phyloP scores from a whole-genome alignment of 2,113 vertebrate species.

The Antechinus stuartii region DNA sequence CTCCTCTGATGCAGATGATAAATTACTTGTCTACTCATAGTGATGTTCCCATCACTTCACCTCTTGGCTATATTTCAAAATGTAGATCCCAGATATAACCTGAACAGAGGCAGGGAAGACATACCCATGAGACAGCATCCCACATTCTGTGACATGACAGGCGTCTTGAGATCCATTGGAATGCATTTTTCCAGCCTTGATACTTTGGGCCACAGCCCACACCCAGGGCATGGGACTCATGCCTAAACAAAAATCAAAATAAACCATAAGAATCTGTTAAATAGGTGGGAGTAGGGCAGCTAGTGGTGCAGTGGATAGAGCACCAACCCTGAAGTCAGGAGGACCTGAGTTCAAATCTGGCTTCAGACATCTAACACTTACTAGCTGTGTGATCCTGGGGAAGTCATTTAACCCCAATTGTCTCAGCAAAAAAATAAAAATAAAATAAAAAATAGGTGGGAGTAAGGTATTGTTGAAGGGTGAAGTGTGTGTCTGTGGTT shows the following conservation, averaged over 20 bases:
- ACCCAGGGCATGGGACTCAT: constrained; percentile 25
- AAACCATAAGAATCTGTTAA: constrained; percentile 36
- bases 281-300: not conserved
- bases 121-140: constrained; percentile 79
- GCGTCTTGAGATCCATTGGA: constrained; percentile 67
- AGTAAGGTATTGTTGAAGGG: not conserved
- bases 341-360: no score
- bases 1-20: not conserved
- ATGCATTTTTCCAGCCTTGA: constrained; percentile 71
- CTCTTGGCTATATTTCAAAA: constrained; percentile 7
- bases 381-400: no score
- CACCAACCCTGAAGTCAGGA: no score
- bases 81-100: not conserved
- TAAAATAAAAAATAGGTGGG: constrained; percentile 12
- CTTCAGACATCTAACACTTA: no score
- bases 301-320: no score
- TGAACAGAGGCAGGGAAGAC: constrained; percentile 15
- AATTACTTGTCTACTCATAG: not conserved
- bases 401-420: no score
- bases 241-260: constrained; percentile 61
- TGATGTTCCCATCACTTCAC: not conserved
- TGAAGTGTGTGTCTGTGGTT: not conserved
- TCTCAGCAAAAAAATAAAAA: constrained; percentile 1
- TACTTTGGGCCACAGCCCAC: constrained; percentile 45
- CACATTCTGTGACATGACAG: constrained; percentile 57